Evolutionary conservation across 2,888 invertebrate species (phyloP).

Genomic region (Galerucella calmariensis): DNA sequence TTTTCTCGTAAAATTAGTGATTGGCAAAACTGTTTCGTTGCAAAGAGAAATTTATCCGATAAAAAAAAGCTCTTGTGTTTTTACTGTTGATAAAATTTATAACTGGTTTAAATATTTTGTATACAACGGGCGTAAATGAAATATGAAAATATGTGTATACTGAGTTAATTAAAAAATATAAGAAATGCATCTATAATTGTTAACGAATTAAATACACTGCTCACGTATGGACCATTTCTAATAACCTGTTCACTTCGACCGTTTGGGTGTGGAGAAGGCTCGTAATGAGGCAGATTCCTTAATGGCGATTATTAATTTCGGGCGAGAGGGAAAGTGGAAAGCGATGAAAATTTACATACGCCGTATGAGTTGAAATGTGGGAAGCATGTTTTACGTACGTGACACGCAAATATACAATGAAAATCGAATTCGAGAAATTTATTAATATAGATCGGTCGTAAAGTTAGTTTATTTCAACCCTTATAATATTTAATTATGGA

Average conservation of each 20-base stretch:
- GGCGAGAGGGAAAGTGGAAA: constrained; percentile 25
- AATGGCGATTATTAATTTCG: constrained; percentile 47
- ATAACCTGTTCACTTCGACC: constrained; percentile 22
- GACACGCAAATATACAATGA: constrained; percentile 7
- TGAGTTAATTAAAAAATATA: no score
- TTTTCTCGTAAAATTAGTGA: no score
- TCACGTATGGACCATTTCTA: constrained; percentile 22
- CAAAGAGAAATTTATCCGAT: no score
- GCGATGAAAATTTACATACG: constrained; percentile 50
- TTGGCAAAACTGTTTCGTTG: no score
- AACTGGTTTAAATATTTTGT: no score
- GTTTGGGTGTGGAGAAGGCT: constrained; percentile 12
- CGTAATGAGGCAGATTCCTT: constrained; percentile 52
- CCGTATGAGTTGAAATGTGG: constrained; percentile 23
- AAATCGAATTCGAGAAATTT: background rate
- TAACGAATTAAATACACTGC: background rate
- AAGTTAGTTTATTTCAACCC: no score
- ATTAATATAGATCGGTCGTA: background rate
- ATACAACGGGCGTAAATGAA: no score
- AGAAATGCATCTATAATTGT: no score
- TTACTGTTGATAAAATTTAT: no score
- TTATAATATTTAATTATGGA: no score
- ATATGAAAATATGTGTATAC: no score
- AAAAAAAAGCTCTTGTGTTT: no score
- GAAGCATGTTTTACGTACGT: constrained; percentile 23